A percentile compares a stretch with the other conserved stretches of the same genome.
These are phyloP conservation scores for Sebastiscus albofasciatus DNA, from an alignment of 2,797 vertebrate species.

Conservation along the genomic window DNA sequence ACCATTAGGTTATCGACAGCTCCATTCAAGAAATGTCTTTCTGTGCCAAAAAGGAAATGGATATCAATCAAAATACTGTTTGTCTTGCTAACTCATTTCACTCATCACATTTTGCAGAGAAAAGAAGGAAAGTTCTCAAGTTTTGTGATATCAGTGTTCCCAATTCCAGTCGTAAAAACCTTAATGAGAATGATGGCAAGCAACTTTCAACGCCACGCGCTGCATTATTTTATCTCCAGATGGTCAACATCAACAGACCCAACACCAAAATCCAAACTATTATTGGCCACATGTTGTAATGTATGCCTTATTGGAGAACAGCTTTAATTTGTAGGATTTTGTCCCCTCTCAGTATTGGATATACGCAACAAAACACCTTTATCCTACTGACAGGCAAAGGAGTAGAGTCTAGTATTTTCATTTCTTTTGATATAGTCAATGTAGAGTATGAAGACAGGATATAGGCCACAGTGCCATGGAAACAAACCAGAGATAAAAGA, in stretches of 20 bases:
- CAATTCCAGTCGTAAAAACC: not conserved
- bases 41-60: not conserved
- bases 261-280: not conserved
- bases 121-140: accelerated
- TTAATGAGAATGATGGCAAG: not conserved
- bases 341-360: not conserved
- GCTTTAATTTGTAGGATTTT: not conserved
- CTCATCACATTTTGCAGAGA: not conserved
- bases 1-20: not conserved
- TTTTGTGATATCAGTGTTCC: not conserved
- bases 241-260: not conserved
- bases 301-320: not conserved
- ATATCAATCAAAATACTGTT: not conserved
- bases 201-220: not conserved
- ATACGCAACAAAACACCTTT: not conserved
- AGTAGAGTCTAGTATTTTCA: not conserved
- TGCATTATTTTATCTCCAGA: not conserved
- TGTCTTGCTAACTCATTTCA: not conserved
- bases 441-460: conserved; percentile 22
- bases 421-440: not conserved
- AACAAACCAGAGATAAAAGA: conserved; percentile 39
- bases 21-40: not conserved
- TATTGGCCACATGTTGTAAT: not conserved
- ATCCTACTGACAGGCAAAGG: not conserved
- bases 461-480: conserved; percentile 64